Conservation (phyloP, 2,113 vertebrate genomes). For the Ophiodon elongatus region DNA sequence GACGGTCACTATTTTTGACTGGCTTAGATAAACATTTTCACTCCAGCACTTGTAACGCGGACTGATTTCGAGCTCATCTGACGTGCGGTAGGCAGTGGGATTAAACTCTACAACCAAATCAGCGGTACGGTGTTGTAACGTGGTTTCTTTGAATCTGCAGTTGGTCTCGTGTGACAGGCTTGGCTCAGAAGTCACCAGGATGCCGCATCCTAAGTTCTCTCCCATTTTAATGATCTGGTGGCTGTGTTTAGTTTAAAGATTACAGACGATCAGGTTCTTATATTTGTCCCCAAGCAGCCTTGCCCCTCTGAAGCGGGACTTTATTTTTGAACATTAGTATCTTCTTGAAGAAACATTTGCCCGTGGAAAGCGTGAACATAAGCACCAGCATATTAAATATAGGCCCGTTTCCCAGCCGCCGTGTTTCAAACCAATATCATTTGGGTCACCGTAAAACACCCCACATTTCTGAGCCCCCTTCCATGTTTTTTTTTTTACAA, state of each 20-base stretch:
- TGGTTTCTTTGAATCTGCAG: neutral
- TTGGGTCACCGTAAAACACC: constrained; percentile 53
- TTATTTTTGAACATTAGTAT: constrained; percentile 27
- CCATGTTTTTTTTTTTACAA: constrained; percentile 7
- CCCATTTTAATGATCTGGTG: constrained; percentile 20
- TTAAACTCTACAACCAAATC: constrained; percentile 7
- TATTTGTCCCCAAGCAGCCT: constrained; percentile 39
- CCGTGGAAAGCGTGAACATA: constrained; percentile 47
- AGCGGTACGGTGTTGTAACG: constrained; percentile 1
- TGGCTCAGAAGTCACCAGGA: neutral
- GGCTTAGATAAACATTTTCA: constrained; percentile 35
- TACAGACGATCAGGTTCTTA: constrained; percentile 20
- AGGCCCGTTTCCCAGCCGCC: constrained; percentile 38
- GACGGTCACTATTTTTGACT: neutral
- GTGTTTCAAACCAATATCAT: constrained; percentile 48
- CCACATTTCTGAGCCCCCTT: constrained; percentile 12
- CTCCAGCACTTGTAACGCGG: neutral
- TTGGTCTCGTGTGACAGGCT: constrained; percentile 12
- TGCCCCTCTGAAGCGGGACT: neutral
- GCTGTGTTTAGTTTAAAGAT: constrained; percentile 40
- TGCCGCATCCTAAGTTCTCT: neutral
- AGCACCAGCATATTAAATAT: constrained; percentile 45
- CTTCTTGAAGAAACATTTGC: constrained; percentile 60
- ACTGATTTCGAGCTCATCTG: constrained; percentile 12
- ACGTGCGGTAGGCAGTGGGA: neutral